Percentiles rank a stretch among this genome's conserved stretches.
Conservation (phyloP, 2,113 vertebrate species). For the Crocuta crocuta region DNA sequence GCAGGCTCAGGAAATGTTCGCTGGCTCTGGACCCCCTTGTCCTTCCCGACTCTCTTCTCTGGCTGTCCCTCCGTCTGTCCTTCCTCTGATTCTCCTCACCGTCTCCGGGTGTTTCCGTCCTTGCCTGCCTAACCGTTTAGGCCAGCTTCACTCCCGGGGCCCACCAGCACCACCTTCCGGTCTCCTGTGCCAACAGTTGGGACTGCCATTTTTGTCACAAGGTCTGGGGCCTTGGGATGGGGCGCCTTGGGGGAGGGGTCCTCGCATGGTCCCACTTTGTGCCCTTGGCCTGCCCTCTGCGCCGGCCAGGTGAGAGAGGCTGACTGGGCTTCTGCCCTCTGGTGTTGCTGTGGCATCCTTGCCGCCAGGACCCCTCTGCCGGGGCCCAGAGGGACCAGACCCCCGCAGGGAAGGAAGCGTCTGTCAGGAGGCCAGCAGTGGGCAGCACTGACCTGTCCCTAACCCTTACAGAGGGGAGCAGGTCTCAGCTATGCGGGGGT, state of each 20-base stretch:
- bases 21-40: not conserved
- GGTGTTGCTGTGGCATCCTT: not conserved
- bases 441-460: not conserved
- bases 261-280: not conserved
- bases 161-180: not conserved
- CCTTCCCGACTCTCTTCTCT: not conserved
- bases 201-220: not conserved
- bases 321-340: not conserved
- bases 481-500: too few species aligned
- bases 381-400: not conserved
- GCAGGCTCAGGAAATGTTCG: not conserved
- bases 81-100: not conserved
- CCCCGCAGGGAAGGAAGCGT: not conserved
- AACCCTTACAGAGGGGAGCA: not conserved
- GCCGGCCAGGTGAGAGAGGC: not conserved
- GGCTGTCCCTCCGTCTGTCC: not conserved
- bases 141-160: not conserved
- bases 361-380: not conserved
- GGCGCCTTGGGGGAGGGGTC: fast-evolving
- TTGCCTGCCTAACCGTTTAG: not conserved
- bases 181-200: not conserved
- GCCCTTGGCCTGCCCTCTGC: not conserved
- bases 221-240: not conserved
- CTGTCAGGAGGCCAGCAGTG: not conserved
- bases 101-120: not conserved